These are phyloP conservation scores for Holacanthus passer DNA, from an alignment of 2,113 vertebrate species.

Conservation along the genomic window DNA sequence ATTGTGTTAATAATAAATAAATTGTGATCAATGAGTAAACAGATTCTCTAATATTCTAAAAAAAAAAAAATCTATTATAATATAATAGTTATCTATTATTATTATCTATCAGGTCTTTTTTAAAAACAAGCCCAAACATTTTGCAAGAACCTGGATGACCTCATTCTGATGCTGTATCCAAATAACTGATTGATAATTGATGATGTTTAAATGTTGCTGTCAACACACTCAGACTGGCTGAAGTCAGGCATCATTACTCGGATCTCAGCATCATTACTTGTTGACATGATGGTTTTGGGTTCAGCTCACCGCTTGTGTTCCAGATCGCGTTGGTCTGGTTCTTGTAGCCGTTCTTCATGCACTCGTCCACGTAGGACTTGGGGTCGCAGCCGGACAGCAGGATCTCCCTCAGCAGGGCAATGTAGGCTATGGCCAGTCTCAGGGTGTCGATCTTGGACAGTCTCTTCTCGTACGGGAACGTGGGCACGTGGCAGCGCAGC, in stretches of 20 bases:
- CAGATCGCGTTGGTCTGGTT: slow-evolving; percentile 82
- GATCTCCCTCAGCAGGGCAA: slow-evolving; percentile 86
- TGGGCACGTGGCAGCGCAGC: slow-evolving; percentile 85
- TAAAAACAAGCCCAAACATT: not conserved
- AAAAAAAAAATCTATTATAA: too few relatives aligned
- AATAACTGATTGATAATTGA: not conserved
- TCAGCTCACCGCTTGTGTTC: slow-evolving; percentile 87
- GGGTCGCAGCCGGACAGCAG: slow-evolving; percentile 85
- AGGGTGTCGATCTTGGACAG: slow-evolving; percentile 89
- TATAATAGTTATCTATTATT: too few relatives aligned
- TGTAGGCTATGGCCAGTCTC: slow-evolving; percentile 86
- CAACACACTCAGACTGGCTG: not conserved
- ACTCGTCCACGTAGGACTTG: slow-evolving; percentile 84
- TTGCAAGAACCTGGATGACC: not conserved
- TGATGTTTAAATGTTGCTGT: not conserved
- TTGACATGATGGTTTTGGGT: not conserved
- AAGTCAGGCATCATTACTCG: not conserved
- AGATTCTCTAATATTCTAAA: not conserved
- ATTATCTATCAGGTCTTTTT: not conserved
- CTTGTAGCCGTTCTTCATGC: slow-evolving; percentile 83
- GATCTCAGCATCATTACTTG: not conserved
- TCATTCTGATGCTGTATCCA: too few relatives aligned
- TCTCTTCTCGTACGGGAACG: slow-evolving; percentile 87
- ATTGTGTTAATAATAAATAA: too few relatives aligned
- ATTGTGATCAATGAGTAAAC: not conserved